Evolutionary conservation across 1,140 invertebrate genomes (phyloP), one percentile per base, ranked within the genome.

Genomic region (Brachionus angularis): DNA sequence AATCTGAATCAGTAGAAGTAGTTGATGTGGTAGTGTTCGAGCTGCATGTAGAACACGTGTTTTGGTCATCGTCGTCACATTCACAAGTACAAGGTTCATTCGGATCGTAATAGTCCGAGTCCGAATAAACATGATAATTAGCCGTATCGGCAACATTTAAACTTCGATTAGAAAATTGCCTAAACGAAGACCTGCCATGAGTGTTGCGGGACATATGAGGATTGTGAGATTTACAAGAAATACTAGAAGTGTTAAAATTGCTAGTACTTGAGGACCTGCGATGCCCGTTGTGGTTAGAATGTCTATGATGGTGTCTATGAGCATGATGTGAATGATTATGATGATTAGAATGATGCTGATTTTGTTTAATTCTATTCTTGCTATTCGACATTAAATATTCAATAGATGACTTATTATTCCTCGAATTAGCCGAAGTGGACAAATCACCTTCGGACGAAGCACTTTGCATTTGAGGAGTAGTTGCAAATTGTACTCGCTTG

Each of bases 21-120:
- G 39, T 42, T 14, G 39, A 58, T 10, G 53, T 58, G 18, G 62
- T 67, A n/a, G 62, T 67, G n/a, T 50, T 67, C 0, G 62, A 67
- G 23, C 62, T 67, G 31, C 62, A 67, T 12, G 62, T 67, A 18
- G 39, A 47, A 46, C 62, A 67, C 10, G 39, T 42, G 39, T 10
- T 42, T 42, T 42, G 10, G 10, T 67, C 29, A 16, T 67, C 36
- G 16, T 67, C 62, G 2, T 67, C 62, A 27, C 21, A 67, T 5
- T 67, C 62, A 23, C 62, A 67, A 3, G 44, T 36, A 12, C 42
- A 36, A 0, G 2, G 18, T 2, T 58, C 50, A n/a, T n/a, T n/a
- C 21, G 50, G 50, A 29, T 53, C 53, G n/a, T 21, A 58, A 25
- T 58, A 58, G 18, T 58, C 53, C 34, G 23, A 14, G 21, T n/a